These are phyloP conservation scores for Leptodactylus fallax DNA, from an alignment of 2,797 vertebrate species.

Conservation along the genomic window DNA sequence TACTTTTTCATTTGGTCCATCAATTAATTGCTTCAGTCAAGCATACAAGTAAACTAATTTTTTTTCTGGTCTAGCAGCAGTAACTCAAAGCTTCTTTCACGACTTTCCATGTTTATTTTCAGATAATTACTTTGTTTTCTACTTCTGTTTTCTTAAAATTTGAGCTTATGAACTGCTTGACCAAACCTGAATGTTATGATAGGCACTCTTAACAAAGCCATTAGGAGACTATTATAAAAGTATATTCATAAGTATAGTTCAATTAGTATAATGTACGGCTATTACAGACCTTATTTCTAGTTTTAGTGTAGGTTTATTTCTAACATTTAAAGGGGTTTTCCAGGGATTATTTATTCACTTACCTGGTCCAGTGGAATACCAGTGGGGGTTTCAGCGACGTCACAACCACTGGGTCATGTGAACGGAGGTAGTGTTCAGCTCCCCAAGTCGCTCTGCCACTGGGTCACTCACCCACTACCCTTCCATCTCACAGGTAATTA, in stretches of 20 bases:
- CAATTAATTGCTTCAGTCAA: background rate
- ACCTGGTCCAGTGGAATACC: too few species aligned
- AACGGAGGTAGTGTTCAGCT: too few species aligned
- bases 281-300: too few species aligned
- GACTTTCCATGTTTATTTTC: slow-evolving; percentile 18
- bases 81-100: background rate
- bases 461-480: too few species aligned
- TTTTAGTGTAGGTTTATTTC: too few species aligned
- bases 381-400: too few species aligned
- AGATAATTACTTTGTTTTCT: slow-evolving; percentile 30
- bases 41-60: background rate
- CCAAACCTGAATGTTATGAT: background rate
- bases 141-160: background rate
- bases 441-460: too few species aligned
- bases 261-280: too few species aligned
- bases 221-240: background rate
- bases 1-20: background rate
- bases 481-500: too few species aligned
- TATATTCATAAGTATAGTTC: background rate
- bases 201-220: background rate
- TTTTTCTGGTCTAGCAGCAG: background rate
- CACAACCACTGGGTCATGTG: too few species aligned
- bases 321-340: too few species aligned
- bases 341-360: too few species aligned
- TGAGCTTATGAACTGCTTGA: background rate